Evolutionary conservation across 2,113 vertebrate genomes (phyloP).

Genomic region (Oceanites oceanicus): DNA sequence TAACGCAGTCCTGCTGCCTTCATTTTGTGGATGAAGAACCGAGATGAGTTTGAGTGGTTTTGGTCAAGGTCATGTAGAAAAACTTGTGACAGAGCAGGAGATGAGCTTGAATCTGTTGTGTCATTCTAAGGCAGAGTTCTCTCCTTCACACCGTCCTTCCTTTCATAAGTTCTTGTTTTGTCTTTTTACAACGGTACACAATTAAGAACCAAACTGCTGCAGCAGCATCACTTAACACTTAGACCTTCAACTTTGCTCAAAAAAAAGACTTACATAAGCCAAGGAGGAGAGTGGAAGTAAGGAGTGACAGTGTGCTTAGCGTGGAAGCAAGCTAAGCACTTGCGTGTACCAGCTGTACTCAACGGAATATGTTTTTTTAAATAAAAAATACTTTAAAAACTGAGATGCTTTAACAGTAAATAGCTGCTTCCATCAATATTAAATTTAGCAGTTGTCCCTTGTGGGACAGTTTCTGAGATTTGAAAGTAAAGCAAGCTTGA

Average conservation of each 20-base stretch:
- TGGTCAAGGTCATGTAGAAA: neutral
- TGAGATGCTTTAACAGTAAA: neutral
- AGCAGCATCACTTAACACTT: neutral
- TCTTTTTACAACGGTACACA: neutral
- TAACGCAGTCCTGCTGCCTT: neutral
- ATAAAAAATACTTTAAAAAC: neutral
- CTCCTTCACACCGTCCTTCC: neutral
- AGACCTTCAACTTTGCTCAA: neutral
- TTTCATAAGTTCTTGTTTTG: neutral
- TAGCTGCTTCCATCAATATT: slow-evolving; percentile 24
- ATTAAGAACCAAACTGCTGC: slow-evolving; percentile 30
- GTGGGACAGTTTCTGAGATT: neutral
- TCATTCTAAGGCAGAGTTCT: neutral
- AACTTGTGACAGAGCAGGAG: neutral
- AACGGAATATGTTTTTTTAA: neutral
- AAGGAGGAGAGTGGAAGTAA: neutral
- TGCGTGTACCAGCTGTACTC: neutral
- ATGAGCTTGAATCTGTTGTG: neutral
- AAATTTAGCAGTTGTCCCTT: neutral
- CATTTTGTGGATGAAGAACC: neutral
- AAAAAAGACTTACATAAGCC: neutral
- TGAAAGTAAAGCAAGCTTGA: slow-evolving; percentile 5
- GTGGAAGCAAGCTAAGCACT: neutral
- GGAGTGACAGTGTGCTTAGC: neutral
- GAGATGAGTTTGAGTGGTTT: neutral